phyloP scores from a whole-genome alignment of 2,888 invertebrate genomes.

The Pomacea canaliculata region DNA sequence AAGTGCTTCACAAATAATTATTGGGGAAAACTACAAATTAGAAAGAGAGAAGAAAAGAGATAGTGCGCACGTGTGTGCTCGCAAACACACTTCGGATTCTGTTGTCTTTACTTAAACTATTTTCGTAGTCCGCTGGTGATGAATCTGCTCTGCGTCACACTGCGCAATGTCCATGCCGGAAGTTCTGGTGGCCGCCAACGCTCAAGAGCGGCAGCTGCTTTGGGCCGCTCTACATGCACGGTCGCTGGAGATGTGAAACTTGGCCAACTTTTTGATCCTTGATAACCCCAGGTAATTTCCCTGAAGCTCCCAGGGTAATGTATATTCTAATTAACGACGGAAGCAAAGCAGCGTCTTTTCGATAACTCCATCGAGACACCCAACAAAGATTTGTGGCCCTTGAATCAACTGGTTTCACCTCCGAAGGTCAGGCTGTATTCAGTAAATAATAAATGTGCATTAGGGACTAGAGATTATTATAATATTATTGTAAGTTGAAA shows the following conservation, averaged over 20 bases:
- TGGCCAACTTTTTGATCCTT: constrained; percentile 71
- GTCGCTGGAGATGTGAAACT: constrained; percentile 73
- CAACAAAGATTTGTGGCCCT: no score
- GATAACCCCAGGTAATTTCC: constrained; percentile 71
- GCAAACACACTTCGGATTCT: no score
- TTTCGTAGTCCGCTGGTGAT: constrained; percentile 73
- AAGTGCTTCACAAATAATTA: no score
- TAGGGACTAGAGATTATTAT: no score
- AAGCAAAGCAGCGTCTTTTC: background rate
- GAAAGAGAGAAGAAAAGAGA: no score
- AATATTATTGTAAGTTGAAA: no score
- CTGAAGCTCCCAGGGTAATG: background rate
- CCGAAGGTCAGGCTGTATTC: no score
- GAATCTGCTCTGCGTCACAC: constrained; percentile 74
- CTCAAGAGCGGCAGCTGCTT: constrained; percentile 75
- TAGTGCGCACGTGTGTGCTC: no score
- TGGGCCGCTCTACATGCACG: constrained; percentile 71
- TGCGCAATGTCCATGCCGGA: constrained; percentile 73
- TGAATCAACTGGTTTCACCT: no score
- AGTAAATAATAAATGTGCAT: no score
- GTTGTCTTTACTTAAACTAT: background rate
- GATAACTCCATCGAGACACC: no score
- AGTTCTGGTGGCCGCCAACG: constrained; percentile 74
- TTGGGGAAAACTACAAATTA: no score
- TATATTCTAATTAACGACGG: background rate